These are phyloP conservation scores for Galbula dea DNA, from an alignment of 2,113 vertebrate species.

Conservation along the genomic window DNA sequence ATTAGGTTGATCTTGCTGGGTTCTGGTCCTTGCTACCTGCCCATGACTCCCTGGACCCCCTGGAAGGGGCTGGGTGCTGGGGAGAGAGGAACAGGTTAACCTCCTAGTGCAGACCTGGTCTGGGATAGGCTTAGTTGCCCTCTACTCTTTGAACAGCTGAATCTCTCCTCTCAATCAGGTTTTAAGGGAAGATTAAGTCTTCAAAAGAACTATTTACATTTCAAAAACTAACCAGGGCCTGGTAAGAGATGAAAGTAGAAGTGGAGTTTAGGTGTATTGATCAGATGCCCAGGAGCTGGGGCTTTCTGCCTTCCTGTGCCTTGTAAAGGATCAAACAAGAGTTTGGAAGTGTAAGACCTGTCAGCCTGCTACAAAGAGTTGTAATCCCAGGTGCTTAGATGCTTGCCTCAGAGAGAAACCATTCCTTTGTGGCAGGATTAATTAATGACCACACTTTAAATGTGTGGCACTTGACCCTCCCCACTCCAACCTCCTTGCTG, in stretches of 20 bases:
- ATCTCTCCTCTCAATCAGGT: background rate
- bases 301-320: background rate
- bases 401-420: background rate
- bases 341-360: background rate
- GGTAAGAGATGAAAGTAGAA: conserved; percentile 39
- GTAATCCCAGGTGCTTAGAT: background rate
- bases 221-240: conserved; percentile 46
- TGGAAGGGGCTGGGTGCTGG: background rate
- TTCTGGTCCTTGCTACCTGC: background rate
- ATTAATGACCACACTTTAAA: background rate
- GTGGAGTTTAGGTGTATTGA: conserved; percentile 36
- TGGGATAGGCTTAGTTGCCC: background rate
- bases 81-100: background rate
- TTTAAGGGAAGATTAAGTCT: conserved; percentile 47
- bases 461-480: background rate
- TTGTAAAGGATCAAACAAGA: background rate
- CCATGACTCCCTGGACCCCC: background rate
- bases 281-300: background rate
- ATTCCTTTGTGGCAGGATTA: background rate
- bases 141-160: background rate
- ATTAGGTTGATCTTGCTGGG: background rate
- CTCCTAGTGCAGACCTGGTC: background rate
- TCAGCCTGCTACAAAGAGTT: background rate
- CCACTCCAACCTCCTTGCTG: background rate
- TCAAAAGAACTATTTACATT: conserved; percentile 54